Evolutionary conservation across 2,888 invertebrate genomes (phyloP), one percentile per base, ranked within the genome.

Genomic region (Dasysyrphus albostriatus): DNA sequence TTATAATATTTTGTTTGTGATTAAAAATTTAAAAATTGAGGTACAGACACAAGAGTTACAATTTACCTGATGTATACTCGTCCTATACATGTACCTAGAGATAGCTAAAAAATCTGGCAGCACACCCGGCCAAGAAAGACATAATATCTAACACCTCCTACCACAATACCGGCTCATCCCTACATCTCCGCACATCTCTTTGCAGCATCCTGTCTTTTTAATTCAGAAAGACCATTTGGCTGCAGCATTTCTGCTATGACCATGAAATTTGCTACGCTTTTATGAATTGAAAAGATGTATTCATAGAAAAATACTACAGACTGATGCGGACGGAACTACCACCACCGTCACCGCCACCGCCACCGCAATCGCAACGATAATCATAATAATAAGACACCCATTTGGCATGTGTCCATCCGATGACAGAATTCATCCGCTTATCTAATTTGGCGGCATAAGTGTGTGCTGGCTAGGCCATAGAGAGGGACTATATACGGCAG

Each of bases 351-450:
- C 0, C 37, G 9, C 16, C 3, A 24, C 65, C 44, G 16, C 65
- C 65, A 65, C 82, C 83, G 77, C 78, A 73, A 82, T 70, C 70
- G 74, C 82, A 67, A 70, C 54, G 65, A 75, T 83, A 87, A 87
- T 83, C 82, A 83, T 83, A 83, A 87, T 87, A 87, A 87, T 87
- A 83, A 87, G 87, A 87, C 87, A 87, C 78, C 87, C 83, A 87
- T 87, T 87, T 87, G 87, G 87, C 87, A 87, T 87, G 65, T 72
- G 78, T 87, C 87, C 87, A 87, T 87, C 42, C 61, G 87, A 83
- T 83, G 87, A 87, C 87, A 87, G 87, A 78, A 87, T 74, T 87
- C 87, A 82, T 87, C 81, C 82, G 82, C 77, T 82, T 82, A 82
- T 87, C 87, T 74, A 82, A 78, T 67, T 67, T 49, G 63, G 67